Evolutionary conservation across 92 coral and sea anemone species (phyloP), one percentile per base, ranked within the genome.

Genomic region (Epizoanthus fatuus): DNA sequence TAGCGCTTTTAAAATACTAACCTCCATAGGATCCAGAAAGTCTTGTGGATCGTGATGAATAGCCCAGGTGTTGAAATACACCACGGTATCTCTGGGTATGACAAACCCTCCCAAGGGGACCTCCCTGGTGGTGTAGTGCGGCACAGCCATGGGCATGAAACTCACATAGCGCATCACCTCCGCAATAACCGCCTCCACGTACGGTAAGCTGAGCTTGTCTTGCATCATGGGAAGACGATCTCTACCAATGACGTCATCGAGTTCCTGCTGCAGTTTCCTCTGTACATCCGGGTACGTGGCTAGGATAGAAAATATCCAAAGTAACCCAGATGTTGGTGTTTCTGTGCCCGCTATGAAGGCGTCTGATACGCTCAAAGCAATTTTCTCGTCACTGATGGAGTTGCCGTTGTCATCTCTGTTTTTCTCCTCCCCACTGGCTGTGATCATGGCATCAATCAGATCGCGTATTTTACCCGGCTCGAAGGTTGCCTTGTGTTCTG

Each of bases 271-370:
- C 12, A 91, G 78, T 40, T 90, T 91, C 53, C 45, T 35, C 71
- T 93, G 97, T 2, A 88, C 86, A 11, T 72, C 60, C 40, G 93
- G 97, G 88, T 85, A 85, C 25, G 83, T 86, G 25, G 90, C 89
- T 13, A 93, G 82, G 66, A 69, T 75, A 16, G 84, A 84, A 52
- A 93, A 63, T 15, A 88, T 66, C 97, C 97, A 93, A 14, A 92
- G 91, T 19, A 93, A 71, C 70, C 75, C 92, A 52, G 93, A 85
- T 37, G 93, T 85, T 14, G 94, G 93, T 3, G 94, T 91, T 74
- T 93, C 93, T 44, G 90, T 88, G 37, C 97, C 97, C 10, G 97
- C 97, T 75, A 93, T 85, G 19, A 93, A 84, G 39, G 87, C 80
- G 63, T 93, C 97, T 7, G 82, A 38, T 4, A 49, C 49, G 14